Evolutionary conservation across 64 coral and sea anemone genomes (phyloP), one percentile per base, ranked within the genome.

Genomic region (Acropora yongei): DNA sequence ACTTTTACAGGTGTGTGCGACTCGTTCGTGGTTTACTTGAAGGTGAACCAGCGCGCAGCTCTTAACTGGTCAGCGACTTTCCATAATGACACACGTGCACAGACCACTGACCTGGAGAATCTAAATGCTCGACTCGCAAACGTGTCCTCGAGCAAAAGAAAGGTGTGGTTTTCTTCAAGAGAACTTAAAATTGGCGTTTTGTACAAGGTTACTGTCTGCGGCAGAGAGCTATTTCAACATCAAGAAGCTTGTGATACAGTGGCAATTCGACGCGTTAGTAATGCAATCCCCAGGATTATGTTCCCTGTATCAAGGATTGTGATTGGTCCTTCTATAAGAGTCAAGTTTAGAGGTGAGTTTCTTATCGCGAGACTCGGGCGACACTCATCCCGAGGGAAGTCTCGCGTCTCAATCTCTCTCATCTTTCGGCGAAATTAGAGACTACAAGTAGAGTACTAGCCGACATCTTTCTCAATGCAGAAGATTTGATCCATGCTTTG

Each of bases 271-370:
- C 79, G 79, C 42, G 55, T 81, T 81, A 30, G 50, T 60, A 60
- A 58, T 60, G 11, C 50, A 30, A 39, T 81, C 30, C 79, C 79
- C 0, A 81, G 55, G 19, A 41, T 81, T 40, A 41, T 14, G 51
- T 81, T 81, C 39, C 50, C 51, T 13, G 11, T 1, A 40, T 3
- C 79, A 1, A 60, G 8, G 9, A 42, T 81, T 57, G 19, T 41
- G 3, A 61, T 60, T 2, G 18, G 5, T 61, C 51, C 79, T 3
- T 81, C 79, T 42, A 18, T 39, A 41, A 39, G 17, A 42, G 5
- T 81, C 19, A 81, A 41, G 50, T 40, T 81, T 1, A 55, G 79
- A 42, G 79, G 79, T 81, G 20, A 58, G 79, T 61, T 61, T 48
- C 10, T 5, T 81, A 42, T 41, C 30, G 30, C 30, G 30, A 30